phyloP scores from a whole-genome alignment of 2,797 vertebrate genomes.

The Trematomus bernacchii region DNA sequence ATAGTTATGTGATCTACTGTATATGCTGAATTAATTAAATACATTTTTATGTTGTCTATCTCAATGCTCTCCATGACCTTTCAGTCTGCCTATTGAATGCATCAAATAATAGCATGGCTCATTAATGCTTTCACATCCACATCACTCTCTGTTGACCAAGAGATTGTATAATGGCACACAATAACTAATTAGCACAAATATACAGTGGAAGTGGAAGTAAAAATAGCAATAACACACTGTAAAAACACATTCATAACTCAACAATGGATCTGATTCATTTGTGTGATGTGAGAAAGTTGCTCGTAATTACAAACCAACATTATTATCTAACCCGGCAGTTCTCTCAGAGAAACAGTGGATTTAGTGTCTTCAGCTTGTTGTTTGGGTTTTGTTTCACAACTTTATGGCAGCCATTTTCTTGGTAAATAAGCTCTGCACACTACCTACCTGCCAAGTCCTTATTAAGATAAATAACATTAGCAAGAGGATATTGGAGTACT shows the following conservation, averaged over 20 bases:
- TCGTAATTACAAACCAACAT: background rate
- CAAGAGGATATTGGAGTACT: no score
- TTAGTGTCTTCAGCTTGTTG: no score
- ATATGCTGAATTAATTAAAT: background rate
- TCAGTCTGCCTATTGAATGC: constrained; percentile 2
- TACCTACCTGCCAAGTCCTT: background rate
- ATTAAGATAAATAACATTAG: no score
- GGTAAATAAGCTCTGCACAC: background rate
- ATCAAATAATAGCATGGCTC: background rate
- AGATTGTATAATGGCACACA: background rate
- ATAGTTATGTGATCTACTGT: background rate
- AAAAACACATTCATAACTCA: background rate
- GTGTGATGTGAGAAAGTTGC: background rate
- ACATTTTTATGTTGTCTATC: background rate
- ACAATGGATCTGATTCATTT: background rate
- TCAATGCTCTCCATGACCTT: constrained; percentile 9
- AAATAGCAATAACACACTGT: background rate
- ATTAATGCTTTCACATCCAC: background rate
- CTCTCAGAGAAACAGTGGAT: background rate
- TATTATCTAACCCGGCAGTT: background rate
- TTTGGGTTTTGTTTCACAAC: background rate
- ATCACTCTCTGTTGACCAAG: background rate
- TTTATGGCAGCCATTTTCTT: background rate
- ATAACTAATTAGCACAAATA: background rate
- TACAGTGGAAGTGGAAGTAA: no score